Conservation (phyloP, 2,797 vertebrate genomes). For the Leuciscus waleckii region DNA sequence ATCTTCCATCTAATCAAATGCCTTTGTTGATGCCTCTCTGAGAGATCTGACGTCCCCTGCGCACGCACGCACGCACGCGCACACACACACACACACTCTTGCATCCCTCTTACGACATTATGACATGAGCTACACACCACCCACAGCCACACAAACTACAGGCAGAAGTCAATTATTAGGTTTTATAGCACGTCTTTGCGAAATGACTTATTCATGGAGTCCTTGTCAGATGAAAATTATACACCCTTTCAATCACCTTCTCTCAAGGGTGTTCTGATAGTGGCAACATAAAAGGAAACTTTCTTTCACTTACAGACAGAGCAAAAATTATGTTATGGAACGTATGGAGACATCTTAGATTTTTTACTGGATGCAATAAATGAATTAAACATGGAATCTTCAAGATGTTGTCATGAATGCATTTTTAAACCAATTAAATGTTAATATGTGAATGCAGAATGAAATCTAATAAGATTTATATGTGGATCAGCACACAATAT, state of each 20-base stretch:
- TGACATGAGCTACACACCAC: constrained; percentile 55
- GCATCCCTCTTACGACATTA: constrained; percentile 41
- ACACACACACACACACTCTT: background rate
- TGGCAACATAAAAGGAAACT: constrained; percentile 47
- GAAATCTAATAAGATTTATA: constrained; percentile 37
- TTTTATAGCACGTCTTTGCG: constrained; percentile 65
- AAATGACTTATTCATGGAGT: constrained; percentile 75
- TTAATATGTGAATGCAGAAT: constrained; percentile 35
- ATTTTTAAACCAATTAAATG: constrained; percentile 40
- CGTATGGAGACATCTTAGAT: background rate
- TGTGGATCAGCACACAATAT: constrained; percentile 30
- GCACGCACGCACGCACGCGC: no score
- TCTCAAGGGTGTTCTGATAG: constrained; percentile 47
- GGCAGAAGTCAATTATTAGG: constrained; percentile 72
- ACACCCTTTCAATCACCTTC: constrained; percentile 46
- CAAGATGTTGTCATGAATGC: background rate
- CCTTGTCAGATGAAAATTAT: constrained; percentile 51
- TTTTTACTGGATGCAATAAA: constrained; percentile 26
- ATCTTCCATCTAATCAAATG: constrained; percentile 63
- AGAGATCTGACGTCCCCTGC: background rate
- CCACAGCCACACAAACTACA: constrained; percentile 56
- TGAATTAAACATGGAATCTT: constrained; percentile 20
- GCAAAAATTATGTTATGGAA: constrained; percentile 28
- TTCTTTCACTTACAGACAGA: constrained; percentile 31
- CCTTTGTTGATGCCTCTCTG: constrained; percentile 45